These are phyloP conservation scores for Drosophila rufa DNA, from an alignment of 1,140 invertebrate genomes.

Conservation along the genomic window DNA sequence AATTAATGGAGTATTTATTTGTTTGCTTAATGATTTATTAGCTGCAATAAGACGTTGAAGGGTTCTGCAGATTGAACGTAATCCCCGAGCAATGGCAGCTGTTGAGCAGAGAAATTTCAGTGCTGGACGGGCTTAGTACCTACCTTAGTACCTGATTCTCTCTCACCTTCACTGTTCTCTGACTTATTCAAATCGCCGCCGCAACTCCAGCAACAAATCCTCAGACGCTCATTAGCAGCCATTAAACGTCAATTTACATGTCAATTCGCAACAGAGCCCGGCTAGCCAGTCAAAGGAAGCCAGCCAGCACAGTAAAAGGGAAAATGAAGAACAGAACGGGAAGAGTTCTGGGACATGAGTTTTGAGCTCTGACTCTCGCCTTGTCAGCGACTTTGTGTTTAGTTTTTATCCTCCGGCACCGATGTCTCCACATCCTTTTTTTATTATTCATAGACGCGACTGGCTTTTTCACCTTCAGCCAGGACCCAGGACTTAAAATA, in stretches of 20 bases:
- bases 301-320: conserved; percentile 17
- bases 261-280: conserved; percentile 73
- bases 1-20: conserved; percentile 82
- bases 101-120: conserved; percentile 5
- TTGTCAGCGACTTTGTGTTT: conserved; percentile 74
- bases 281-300: conserved; percentile 41
- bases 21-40: conserved; percentile 78
- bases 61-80: conserved; percentile 14
- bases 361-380: conserved; percentile 66
- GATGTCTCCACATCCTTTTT: conserved; percentile 58
- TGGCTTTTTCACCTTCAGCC: conserved; percentile 72
- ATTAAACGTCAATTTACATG: conserved; percentile 85
- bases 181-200: conserved; percentile 48
- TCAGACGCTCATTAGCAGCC: conserved; percentile 81
- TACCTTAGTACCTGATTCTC: conserved; percentile 29
- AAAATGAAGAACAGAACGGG: conserved; percentile 1
- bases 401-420: conserved; percentile 39
- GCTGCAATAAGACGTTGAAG: conserved; percentile 43
- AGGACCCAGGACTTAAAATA: conserved; percentile 68
- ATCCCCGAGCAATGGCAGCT: conserved; percentile 17
- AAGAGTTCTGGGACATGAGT: conserved; percentile 47
- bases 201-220: conserved; percentile 62
- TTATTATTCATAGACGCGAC: conserved; percentile 80
- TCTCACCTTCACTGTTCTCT: neutral
- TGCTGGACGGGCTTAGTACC: neutral